phyloP scores from a whole-genome alignment of 2,113 vertebrate genomes.

The Trachemys scripta region DNA sequence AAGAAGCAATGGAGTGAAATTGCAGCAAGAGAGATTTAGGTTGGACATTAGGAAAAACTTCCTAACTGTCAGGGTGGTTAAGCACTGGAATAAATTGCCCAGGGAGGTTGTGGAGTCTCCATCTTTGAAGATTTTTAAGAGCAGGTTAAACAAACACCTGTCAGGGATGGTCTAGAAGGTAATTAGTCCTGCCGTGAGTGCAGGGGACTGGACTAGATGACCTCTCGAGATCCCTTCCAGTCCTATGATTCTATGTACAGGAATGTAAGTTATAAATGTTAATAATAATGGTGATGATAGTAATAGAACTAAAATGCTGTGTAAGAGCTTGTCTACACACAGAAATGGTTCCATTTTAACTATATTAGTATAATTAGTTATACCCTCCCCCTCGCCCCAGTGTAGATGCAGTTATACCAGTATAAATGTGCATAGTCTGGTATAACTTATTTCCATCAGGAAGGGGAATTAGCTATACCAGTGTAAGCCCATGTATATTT shows the following conservation, averaged over 20 bases:
- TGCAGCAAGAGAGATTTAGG: no score
- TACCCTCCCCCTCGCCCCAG: not conserved
- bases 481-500: not conserved
- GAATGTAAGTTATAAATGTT: not conserved
- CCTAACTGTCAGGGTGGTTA: no score
- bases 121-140: no score
- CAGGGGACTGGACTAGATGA: no score
- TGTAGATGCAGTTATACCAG: not conserved
- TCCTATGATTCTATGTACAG: not conserved
- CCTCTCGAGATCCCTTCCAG: no score
- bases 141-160: no score
- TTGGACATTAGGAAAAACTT: no score
- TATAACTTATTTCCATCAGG: not conserved
- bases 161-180: no score
- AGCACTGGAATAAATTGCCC: no score
- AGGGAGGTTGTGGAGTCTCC: no score
- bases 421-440: not conserved
- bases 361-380: not conserved
- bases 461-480: not conserved
- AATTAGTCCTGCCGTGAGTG: no score
- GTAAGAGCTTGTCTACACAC: fast-evolving
- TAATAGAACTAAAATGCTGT: not conserved
- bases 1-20: no score
- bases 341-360: not conserved
- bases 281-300: not conserved